Conservation (phyloP, 2,888 invertebrate species). For the Epiblema foenella region DNA sequence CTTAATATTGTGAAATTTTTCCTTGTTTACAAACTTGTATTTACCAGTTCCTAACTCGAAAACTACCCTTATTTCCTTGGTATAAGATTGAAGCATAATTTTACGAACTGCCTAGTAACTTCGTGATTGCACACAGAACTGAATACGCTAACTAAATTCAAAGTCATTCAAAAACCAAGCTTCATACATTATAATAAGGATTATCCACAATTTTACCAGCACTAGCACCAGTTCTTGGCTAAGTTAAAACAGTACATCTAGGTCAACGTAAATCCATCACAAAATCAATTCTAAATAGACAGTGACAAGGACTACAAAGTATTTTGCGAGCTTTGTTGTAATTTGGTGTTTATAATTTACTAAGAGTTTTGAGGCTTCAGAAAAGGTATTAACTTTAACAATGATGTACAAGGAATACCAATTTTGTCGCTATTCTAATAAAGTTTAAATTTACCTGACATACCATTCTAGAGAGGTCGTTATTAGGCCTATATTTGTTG, state of each 20-base stretch:
- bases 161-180: not conserved
- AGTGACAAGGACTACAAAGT: not conserved
- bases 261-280: not conserved
- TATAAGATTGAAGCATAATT: not conserved
- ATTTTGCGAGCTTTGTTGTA: not conserved
- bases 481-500: not conserved
- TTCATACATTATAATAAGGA: not conserved
- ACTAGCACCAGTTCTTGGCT: not conserved
- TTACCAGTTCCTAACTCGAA: not conserved
- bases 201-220: not conserved
- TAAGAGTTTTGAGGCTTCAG: not conserved
- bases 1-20: constrained; percentile 34
- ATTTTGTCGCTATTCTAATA: not conserved
- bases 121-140: not conserved
- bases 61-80: not conserved
- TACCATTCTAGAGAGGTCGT: not conserved
- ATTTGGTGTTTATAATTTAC: constrained; percentile 31
- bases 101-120: not conserved
- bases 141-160: not conserved
- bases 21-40: not conserved
- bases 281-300: not conserved
- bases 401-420: not conserved
- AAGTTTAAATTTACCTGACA: not conserved
- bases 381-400: not conserved
- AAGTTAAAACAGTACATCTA: not conserved